Percentiles rank a stretch among this genome's conserved stretches.
phyloP scores from a whole-genome alignment of 2,888 invertebrate species.

The Amiota minor region DNA sequence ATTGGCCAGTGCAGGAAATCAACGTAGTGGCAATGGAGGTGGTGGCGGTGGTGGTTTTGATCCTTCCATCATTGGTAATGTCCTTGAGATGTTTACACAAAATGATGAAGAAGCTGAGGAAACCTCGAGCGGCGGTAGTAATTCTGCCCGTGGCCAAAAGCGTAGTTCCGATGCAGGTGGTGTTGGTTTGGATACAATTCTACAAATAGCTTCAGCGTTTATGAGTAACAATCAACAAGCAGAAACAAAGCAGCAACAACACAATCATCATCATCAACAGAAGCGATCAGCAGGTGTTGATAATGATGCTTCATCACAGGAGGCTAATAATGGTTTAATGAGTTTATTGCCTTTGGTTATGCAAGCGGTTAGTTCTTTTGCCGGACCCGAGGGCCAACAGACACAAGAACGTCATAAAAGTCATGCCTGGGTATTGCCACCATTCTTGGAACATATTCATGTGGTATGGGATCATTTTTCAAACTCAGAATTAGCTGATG shows the following conservation, averaged over 20 bases:
- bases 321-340: constrained; percentile 70
- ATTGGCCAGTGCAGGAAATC: constrained; percentile 63
- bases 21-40: constrained; percentile 57
- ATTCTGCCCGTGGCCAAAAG: constrained; percentile 45
- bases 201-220: constrained; percentile 76
- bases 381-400: constrained; percentile 78
- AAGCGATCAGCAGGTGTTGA: constrained; percentile 53
- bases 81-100: constrained; percentile 76
- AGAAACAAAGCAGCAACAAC: constrained; percentile 61
- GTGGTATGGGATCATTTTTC: constrained; percentile 86
- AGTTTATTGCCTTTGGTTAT: constrained; percentile 80
- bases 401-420: constrained; percentile 79
- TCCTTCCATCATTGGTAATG: constrained; percentile 77
- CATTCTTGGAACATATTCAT: constrained; percentile 80
- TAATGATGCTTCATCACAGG: constrained; percentile 31
- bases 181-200: constrained; percentile 75
- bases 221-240: constrained; percentile 71
- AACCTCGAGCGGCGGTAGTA: constrained; percentile 39
- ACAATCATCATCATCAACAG: constrained; percentile 56
- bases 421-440: constrained; percentile 83
- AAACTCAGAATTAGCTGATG: constrained; percentile 84
- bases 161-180: constrained; percentile 73
- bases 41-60: constrained; percentile 76
- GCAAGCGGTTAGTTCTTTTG: constrained; percentile 78
- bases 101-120: constrained; percentile 55